Conservation (phyloP, 2,888 invertebrate genomes). For the Drosophila bunnanda region DNA sequence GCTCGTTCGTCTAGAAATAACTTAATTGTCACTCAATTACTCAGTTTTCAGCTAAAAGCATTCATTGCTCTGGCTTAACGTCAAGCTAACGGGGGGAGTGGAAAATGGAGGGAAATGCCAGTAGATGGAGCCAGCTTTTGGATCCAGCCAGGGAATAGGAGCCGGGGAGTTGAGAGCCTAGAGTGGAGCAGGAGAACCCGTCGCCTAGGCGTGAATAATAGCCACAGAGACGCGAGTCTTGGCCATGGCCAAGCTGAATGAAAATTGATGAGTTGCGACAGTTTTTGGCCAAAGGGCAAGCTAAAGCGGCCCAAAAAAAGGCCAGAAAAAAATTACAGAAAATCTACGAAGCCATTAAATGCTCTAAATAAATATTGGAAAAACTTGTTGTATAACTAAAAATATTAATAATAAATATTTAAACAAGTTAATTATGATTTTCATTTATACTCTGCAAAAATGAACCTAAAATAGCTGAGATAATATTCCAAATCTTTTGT, state of each 20-base stretch:
- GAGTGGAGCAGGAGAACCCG: slow-evolving; percentile 13
- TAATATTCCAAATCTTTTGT: too few relatives aligned
- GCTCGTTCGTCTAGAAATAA: slow-evolving; percentile 81
- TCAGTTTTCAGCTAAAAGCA: slow-evolving; percentile 83
- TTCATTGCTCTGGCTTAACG: slow-evolving; percentile 74
- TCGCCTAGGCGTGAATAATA: slow-evolving; percentile 74
- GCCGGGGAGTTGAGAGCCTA: background rate
- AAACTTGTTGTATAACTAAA: background rate
- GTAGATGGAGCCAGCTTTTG: background rate
- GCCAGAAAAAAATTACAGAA: background rate
- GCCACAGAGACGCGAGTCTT: slow-evolving; percentile 45
- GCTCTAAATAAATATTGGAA: background rate
- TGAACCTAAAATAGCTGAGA: too few relatives aligned
- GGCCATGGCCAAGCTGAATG: slow-evolving; percentile 61
- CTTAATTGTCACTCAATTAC: slow-evolving; percentile 84
- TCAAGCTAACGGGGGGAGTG: slow-evolving; percentile 47
- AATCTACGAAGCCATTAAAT: background rate
- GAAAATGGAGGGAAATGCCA: slow-evolving; percentile 19
- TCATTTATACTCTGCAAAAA: too few relatives aligned
- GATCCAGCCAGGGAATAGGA: background rate
- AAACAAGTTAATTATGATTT: too few relatives aligned
- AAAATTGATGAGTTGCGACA: slow-evolving; percentile 82
- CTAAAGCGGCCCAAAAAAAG: slow-evolving; percentile 50
- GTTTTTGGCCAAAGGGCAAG: slow-evolving; percentile 81
- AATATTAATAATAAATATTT: background rate